Base-by-base conservation (phyloP, 2,888 invertebrate species). In the Phragmatobia fuliginosa region DNA sequence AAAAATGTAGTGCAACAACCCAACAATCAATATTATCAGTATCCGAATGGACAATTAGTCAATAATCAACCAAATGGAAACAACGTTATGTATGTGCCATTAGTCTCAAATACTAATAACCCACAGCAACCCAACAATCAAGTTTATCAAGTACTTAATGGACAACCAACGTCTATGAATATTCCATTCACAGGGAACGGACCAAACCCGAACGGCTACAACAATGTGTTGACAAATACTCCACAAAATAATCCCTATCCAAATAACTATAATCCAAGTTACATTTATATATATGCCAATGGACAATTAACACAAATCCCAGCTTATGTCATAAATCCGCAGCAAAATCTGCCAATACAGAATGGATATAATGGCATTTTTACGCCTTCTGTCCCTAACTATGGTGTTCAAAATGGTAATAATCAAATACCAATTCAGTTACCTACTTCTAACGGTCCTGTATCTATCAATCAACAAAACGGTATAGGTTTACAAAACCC, bases 281-380 rank as follows among this genome's bases (percentile, higher is more conserved):
- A 76, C 36, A 63, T 81, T 32, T 66, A 74, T 1, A 49, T 81
- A 0, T 81, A 81, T 45, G 75, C 76, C 0, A 82, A 82, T 8
- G 80, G 80, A 1, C 76, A 82, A 56, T 11, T 73, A 21, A 72
- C 73, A 31, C 68, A 80, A 59, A 63, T 80, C 38, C 82, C 80
- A 5, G 80, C 78, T 28, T 68, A 73, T 41, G 65, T 80, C 16
- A 36, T 82, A n/a, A 81, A 66, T 41, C 14, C 71, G 60, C 59
- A 16, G 63, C 72, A 70, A 61, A 81, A 78, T 59, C 25, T 31
- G 21, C 73, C 80, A 11, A 0, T 58, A 61, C 75, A 72, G 21
- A 73, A 68, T 62, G 71, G 60, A 2, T 69, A 76, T 32, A 73
- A 73, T 10, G 68, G 63, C 11, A 18, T 74, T 5, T n/a, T 75